Percentiles rank a stretch among this genome's conserved stretches.
Conservation (phyloP, 1,140 invertebrate species). For the Calliphora vicina region DNA sequence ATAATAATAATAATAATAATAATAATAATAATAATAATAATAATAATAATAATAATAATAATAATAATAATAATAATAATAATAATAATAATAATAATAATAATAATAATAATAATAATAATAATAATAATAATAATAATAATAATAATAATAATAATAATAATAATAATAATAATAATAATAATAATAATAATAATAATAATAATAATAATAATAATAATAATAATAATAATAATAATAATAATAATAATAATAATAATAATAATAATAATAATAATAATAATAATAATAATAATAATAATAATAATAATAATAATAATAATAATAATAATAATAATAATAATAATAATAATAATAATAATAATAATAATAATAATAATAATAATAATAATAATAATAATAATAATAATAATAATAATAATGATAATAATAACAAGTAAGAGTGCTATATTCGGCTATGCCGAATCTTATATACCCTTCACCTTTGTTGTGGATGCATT, state of each 20-base stretch:
- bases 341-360: conserved; percentile 11
- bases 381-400: conserved; percentile 11
- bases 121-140: conserved; percentile 11
- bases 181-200: conserved; percentile 11
- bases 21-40: too few relatives aligned
- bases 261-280: conserved; percentile 11
- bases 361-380: conserved; percentile 11
- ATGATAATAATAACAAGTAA: too few relatives aligned
- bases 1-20: too few relatives aligned
- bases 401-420: conserved; percentile 11
- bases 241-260: conserved; percentile 11
- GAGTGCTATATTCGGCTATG: too few relatives aligned
- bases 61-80: conserved; percentile 11
- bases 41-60: conserved; percentile 5
- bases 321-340: conserved; percentile 11
- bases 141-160: conserved; percentile 11
- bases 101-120: conserved; percentile 11
- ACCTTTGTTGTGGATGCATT: too few relatives aligned
- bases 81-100: conserved; percentile 11
- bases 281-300: conserved; percentile 11
- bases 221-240: conserved; percentile 11
- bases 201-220: conserved; percentile 11
- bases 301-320: conserved; percentile 11
- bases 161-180: conserved; percentile 11
- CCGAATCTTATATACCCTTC: too few relatives aligned